These are phyloP conservation scores for Pristionchus maxplancki DNA, from an alignment of 2,888 invertebrate genomes.

Conservation along the genomic window DNA sequence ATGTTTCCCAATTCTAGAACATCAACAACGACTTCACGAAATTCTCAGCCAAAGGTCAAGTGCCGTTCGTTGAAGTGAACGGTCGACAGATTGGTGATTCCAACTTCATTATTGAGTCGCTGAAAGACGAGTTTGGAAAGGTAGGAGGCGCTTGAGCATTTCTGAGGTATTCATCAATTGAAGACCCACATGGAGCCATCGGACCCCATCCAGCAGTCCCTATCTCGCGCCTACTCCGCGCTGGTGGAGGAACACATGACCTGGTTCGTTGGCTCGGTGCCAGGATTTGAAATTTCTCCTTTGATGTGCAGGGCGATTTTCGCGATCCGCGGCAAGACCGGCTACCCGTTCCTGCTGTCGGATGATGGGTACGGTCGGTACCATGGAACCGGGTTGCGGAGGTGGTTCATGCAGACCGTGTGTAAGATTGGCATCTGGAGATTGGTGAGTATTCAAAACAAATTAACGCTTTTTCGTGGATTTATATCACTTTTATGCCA, in stretches of 20 bases:
- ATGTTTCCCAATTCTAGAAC: slow-evolving; percentile 59
- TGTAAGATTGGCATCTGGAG: background rate
- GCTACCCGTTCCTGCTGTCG: background rate
- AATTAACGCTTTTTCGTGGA: no score
- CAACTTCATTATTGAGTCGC: slow-evolving; percentile 85
- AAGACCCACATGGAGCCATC: slow-evolving; percentile 7
- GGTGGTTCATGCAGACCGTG: background rate
- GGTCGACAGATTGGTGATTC: slow-evolving; percentile 95
- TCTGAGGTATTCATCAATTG: no score
- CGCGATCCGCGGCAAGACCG: background rate
- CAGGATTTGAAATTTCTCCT: background rate
- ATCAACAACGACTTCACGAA: slow-evolving; percentile 71
- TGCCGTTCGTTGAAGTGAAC: slow-evolving; percentile 95
- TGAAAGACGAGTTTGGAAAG: slow-evolving; percentile 53
- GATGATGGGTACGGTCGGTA: slow-evolving; percentile 47
- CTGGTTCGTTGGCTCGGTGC: background rate
- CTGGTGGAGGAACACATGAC: slow-evolving; percentile 18
- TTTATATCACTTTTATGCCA: no score
- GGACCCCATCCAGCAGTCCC: background rate
- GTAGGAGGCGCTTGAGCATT: background rate
- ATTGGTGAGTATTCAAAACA: no score
- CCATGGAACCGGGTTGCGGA: background rate
- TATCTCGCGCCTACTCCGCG: background rate
- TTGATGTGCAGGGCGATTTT: background rate
- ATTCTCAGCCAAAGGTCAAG: slow-evolving; percentile 76